These are phyloP conservation scores for Pangasius larnaudii DNA, from an alignment of 2,797 vertebrate species.

Conservation along the genomic window DNA sequence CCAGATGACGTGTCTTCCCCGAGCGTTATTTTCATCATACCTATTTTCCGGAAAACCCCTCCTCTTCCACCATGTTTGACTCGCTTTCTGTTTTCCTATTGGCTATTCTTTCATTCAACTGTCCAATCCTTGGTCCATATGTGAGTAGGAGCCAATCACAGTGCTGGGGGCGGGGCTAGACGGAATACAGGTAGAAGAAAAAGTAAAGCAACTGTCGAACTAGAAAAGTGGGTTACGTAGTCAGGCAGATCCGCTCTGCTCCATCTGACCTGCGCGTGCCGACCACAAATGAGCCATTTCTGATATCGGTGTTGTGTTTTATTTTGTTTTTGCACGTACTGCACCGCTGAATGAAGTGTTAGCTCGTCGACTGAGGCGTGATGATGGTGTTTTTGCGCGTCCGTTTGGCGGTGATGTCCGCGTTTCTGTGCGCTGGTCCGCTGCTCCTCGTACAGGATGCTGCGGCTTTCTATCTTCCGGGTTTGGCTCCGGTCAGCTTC, in stretches of 20 bases:
- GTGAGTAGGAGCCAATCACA: neutral
- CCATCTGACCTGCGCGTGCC: conserved; percentile 12
- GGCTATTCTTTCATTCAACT: neutral
- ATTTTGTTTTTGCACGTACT: conserved; percentile 22
- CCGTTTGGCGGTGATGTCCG: conserved; percentile 24
- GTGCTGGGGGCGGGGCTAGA: neutral
- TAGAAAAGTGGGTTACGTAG: conserved; percentile 53
- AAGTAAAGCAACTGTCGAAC: conserved; percentile 4
- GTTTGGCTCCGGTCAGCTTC: conserved; percentile 90
- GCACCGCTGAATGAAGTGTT: neutral
- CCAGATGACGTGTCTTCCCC: conserved; percentile 66
- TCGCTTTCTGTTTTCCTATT: neutral
- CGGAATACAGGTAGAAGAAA: conserved; percentile 3
- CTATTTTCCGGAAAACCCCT: neutral
- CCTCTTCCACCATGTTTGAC: neutral
- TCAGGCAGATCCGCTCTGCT: conserved; percentile 31
- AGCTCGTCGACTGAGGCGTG: conserved; percentile 21
- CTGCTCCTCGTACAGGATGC: conserved; percentile 56
- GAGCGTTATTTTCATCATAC: neutral
- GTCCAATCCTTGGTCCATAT: neutral
- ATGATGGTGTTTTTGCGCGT: conserved; percentile 41
- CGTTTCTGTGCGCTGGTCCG: conserved; percentile 44
- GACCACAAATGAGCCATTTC: conserved; percentile 30
- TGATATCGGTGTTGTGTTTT: conserved; percentile 24
- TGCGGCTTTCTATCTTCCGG: conserved; percentile 85